phyloP scores from a whole-genome alignment of 2,113 vertebrate species.

The Tachysurus fulvidraco region DNA sequence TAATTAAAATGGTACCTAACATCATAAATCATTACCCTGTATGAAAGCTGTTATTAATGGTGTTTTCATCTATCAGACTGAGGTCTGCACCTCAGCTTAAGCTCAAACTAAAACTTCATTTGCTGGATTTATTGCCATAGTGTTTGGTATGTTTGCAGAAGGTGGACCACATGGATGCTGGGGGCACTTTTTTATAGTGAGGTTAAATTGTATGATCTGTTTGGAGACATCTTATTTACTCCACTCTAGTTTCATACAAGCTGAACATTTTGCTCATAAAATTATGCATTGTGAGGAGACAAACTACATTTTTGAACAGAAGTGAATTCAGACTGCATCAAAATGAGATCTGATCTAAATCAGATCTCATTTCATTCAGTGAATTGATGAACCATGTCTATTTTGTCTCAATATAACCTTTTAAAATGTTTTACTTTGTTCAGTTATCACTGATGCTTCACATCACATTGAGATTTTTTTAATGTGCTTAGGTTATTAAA shows the following conservation, averaged over 20 bases:
- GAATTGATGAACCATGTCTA: not conserved
- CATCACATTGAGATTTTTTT: not conserved
- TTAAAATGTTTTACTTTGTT: not conserved
- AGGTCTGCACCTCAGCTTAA: not conserved
- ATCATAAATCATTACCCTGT: not conserved
- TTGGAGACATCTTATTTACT: not conserved
- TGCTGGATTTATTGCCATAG: slow-evolving; percentile 13
- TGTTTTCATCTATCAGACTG: not conserved
- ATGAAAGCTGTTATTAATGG: not conserved
- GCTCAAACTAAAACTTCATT: not conserved
- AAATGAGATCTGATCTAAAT: no score
- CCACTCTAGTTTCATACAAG: slow-evolving; percentile 2
- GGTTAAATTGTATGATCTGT: not conserved
- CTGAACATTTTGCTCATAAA: not conserved
- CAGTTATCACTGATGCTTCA: not conserved
- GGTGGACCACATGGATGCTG: slow-evolving; percentile 15
- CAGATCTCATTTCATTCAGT: no score
- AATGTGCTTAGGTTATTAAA: not conserved
- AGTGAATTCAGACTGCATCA: not conserved
- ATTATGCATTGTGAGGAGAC: not conserved
- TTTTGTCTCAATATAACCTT: not conserved
- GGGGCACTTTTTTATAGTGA: not conserved
- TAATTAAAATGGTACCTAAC: not conserved
- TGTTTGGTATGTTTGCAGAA: slow-evolving; percentile 25
- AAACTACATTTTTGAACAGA: not conserved